phyloP scores from a whole-genome alignment of 2,888 invertebrate genomes.

The Adineta ricciae region DNA sequence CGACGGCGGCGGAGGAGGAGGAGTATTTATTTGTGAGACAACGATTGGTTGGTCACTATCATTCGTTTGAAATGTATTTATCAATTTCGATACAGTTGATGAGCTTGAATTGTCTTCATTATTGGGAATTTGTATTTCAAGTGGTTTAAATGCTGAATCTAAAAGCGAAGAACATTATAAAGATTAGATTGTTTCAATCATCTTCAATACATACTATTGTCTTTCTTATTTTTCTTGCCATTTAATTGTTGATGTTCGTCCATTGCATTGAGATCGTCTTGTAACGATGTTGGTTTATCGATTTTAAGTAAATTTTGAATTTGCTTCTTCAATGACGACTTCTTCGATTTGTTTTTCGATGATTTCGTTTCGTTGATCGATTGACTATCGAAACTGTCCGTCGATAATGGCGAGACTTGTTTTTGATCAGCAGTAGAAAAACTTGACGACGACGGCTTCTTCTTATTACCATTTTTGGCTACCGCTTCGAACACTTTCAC shows the following conservation, averaged over 20 bases:
- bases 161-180: not conserved
- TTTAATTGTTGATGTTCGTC: not conserved
- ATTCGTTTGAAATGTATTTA: not conserved
- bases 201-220: not conserved
- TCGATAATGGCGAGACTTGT: not conserved
- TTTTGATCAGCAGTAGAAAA: not conserved
- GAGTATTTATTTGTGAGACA: not conserved
- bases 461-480: not conserved
- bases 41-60: not conserved
- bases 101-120: not conserved
- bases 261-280: not conserved
- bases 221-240: not conserved
- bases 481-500: conserved; percentile 3
- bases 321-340: not conserved
- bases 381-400: not conserved
- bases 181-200: not conserved
- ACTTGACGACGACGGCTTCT: not conserved
- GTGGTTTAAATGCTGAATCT: not conserved
- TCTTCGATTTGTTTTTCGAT: not conserved
- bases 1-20: not conserved
- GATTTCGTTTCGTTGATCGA: not conserved
- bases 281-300: conserved; percentile 18
- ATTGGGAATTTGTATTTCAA: not conserved
- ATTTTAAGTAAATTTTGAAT: conserved; percentile 19
- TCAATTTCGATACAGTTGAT: not conserved